These are phyloP conservation scores for Thelaira solivaga DNA, from an alignment of 2,888 invertebrate genomes.

Conservation along the genomic window DNA sequence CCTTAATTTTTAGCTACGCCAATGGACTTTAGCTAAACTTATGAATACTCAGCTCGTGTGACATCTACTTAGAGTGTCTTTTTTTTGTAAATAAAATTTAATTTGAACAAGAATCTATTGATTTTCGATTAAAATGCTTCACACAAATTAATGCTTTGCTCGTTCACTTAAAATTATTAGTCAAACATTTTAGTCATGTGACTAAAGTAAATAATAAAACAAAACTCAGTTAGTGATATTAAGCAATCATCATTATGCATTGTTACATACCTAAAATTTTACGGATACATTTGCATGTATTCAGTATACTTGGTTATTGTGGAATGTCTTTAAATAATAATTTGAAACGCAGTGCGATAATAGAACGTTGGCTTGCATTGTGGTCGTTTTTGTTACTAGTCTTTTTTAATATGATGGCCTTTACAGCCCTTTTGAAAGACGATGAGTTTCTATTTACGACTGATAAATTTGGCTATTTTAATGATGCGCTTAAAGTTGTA, in stretches of 20 bases:
- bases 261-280: conserved; percentile 44
- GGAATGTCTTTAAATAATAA: conserved; percentile 64
- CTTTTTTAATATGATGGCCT: conserved; percentile 47
- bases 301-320: conserved; percentile 68
- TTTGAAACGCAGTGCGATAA: background rate
- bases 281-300: conserved; percentile 66
- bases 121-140: background rate
- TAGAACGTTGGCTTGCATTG: conserved; percentile 36
- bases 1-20: background rate
- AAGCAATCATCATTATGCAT: background rate
- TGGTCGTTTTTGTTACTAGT: conserved; percentile 65
- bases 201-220: background rate
- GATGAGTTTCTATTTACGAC: conserved; percentile 64
- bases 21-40: background rate
- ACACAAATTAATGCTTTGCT: background rate
- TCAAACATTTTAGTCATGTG: background rate
- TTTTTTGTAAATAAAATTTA: background rate
- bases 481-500: conserved; percentile 66
- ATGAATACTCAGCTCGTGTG: background rate
- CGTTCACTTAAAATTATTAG: background rate
- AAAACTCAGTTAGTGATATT: background rate
- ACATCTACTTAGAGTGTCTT: background rate
- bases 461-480: conserved; percentile 68
- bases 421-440: conserved; percentile 49
- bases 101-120: background rate